phyloP scores from a whole-genome alignment of 1,140 invertebrate species.

The Diabrotica virgifera region DNA sequence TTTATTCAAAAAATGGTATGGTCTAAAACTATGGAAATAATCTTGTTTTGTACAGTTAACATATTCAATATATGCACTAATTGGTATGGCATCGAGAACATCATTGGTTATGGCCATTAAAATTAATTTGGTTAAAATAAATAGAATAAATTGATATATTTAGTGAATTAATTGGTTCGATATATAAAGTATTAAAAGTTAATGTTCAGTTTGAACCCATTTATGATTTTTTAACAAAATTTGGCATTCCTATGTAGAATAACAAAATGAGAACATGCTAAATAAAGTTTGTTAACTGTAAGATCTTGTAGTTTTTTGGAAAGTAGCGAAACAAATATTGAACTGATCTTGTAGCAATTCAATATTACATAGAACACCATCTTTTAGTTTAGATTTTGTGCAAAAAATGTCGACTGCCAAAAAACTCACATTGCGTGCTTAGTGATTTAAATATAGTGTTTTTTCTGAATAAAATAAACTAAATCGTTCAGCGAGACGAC shows the following conservation, averaged over 20 bases:
- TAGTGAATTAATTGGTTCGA: too few relatives aligned
- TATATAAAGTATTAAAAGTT: too few relatives aligned
- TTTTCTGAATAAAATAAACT: conserved; percentile 31
- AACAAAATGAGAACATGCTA: conserved; percentile 34
- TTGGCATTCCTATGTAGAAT: conserved; percentile 24
- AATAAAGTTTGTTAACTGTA: conserved; percentile 41
- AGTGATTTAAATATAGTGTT: conserved; percentile 41
- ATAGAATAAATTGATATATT: too few relatives aligned
- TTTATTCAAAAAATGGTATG: too few relatives aligned
- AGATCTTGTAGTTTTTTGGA: conserved; percentile 43
- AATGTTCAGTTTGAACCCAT: not conserved
- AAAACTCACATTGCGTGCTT: conserved; percentile 37
- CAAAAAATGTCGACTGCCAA: conserved; percentile 44
- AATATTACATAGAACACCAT: conserved; percentile 35
- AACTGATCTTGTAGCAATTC: conserved; percentile 27
- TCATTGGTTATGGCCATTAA: too few relatives aligned
- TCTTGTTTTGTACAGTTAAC: too few relatives aligned
- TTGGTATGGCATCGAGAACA: too few relatives aligned
- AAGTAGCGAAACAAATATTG: conserved; percentile 31
- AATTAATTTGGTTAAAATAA: too few relatives aligned
- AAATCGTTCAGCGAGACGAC: conserved; percentile 39
- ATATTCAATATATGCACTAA: too few relatives aligned
- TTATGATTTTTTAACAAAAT: conserved; percentile 12
- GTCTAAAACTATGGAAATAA: too few relatives aligned
- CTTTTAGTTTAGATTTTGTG: conserved; percentile 34